Base-by-base conservation (phyloP, 2,888 invertebrate species). In the Lydus trimaculatus region DNA sequence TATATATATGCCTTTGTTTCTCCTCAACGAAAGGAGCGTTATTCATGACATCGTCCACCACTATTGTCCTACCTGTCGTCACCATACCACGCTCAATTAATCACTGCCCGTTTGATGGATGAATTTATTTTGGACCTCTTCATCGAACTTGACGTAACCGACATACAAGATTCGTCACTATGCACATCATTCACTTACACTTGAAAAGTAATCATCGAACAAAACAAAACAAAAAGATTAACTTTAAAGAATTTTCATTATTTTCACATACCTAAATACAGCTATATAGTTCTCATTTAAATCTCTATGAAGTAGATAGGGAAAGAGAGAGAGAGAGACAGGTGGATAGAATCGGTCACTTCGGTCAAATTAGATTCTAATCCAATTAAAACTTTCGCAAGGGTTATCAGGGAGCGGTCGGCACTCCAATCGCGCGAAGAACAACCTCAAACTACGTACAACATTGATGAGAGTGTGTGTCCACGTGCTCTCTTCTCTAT, bases 291-390 rank as follows among this genome's bases (percentile, higher is more conserved):
- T 5, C 7, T 43, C 6, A n/a, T 43, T 43, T 17, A 7, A n/a
- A 17, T 43, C 43, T 8, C 43, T 43, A 36, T 5, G 11, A 33
- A 33, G 13, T 43, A 17, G 11, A 43, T 43, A 8, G 7, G 17
- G 1, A 43, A n/a, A 7, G n/a, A 43, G 17, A 43, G n/a, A 8
- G 43, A 5, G 43, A 2, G 17, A 3, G 11, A 9, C 5, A 15
- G 33, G 9, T 15, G 43, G 43, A 9, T 1, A 78, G 79, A 72
- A 79, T 82, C 80, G 84, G 84, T 84, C 84, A 84, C 83, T 84
- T 82, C 79, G 84, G 81, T 83, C 81, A 84, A 85, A 85, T 85
- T 84, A 85, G 85, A 85, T 85, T 84, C 85, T 85, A 85, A 85
- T 85, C 85, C 85, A 85, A 85, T 85, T 85, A 85, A 85, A 85